Conservation (phyloP, 2,797 vertebrate species). For the Hylomyscus alleni region DNA sequence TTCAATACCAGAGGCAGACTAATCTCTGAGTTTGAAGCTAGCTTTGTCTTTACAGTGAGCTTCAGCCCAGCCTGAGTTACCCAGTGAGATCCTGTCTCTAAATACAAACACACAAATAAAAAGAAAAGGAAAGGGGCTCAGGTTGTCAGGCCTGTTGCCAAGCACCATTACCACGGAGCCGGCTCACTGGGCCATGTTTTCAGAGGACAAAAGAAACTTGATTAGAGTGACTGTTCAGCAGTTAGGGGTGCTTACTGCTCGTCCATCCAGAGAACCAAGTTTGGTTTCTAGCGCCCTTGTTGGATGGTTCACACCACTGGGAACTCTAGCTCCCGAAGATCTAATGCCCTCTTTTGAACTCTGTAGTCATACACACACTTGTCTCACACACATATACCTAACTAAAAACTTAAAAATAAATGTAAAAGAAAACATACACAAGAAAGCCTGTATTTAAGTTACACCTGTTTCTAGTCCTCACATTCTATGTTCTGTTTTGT, state of each 20-base stretch:
- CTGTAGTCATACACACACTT: background rate
- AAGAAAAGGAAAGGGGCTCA: background rate
- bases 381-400: background rate
- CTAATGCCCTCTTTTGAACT: background rate
- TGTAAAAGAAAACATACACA: background rate
- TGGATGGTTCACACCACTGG: background rate
- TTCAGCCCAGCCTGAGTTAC: background rate
- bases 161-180: background rate
- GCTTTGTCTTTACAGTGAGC: background rate
- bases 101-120: background rate
- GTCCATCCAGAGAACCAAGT: background rate
- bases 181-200: background rate
- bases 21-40: background rate
- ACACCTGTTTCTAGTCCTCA: slow-evolving; percentile 4
- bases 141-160: background rate
- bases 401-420: background rate
- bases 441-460: background rate
- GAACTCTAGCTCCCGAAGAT: background rate
- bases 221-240: background rate
- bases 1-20: background rate
- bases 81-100: background rate
- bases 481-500: background rate
- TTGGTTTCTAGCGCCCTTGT: background rate
- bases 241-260: background rate
- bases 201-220: background rate